Evolutionary conservation across 2,113 vertebrate genomes (phyloP), one percentile per base, ranked within the genome.

Genomic region (Rissa tridactyla): DNA sequence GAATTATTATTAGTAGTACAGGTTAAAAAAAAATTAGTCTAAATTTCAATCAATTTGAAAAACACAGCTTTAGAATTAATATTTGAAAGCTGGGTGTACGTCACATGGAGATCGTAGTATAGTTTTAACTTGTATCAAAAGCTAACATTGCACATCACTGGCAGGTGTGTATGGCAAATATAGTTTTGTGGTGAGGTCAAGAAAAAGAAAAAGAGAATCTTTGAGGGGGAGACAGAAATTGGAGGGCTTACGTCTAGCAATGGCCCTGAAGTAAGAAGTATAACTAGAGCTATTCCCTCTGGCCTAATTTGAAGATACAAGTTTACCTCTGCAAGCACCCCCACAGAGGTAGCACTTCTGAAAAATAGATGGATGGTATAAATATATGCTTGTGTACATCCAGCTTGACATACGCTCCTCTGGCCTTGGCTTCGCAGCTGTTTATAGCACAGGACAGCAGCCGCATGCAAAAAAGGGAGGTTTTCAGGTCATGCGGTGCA

Each of bases 401-500:
- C 69, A 44, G 20, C 10, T 46, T 81, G 54, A 15, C 23, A 10
- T 1, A 0, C 0, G 5, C 12, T 55, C 36, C 13, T 51, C 38
- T 84, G 84, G 25, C 90, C 21, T 13, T 66, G 12, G 47, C 36
- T 87, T 52, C 20, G 9, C 60, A 75, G 42, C 18, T 90, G 25
- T 66, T 49, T 16, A 14, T 7, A 77, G 49, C 27, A 16, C 13
- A 71, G 25, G 8, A 34, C 20, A 36, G 36, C 32, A 65, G 62
- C 29, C n/a, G 46, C 14, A 13, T 2, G 14, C 64, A 58, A 75
- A 73, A 71, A 52, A 83, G 26, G 38, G 17, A 87, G 12, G 11
- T 60, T 58, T 32, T 29, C 15, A 23, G 68, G 61, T 30, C 25
- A 14, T 13, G 11, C 0, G 0, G 18, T 32, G 9, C 15, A 3